Percentiles rank a stretch among this genome's conserved stretches.
Evolutionary conservation across 2,113 vertebrate genomes (phyloP).

Genomic region (Brachypteracias leptosomus): DNA sequence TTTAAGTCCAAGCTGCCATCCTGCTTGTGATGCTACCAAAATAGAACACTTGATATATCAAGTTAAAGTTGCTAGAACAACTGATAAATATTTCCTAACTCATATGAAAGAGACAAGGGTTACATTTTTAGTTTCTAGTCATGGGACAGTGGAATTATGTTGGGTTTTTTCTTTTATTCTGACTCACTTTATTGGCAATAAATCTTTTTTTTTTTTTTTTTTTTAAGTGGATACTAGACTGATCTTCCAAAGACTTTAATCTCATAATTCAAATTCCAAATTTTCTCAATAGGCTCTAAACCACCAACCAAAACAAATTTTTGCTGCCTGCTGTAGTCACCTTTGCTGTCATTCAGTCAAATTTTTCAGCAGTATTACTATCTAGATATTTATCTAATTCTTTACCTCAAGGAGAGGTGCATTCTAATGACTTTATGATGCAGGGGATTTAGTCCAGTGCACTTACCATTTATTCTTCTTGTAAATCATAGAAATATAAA

Average conservation of each 20-base stretch:
- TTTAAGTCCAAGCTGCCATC: neutral
- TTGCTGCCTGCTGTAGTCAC: neutral
- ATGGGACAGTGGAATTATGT: neutral
- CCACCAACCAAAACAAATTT: neutral
- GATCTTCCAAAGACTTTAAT: neutral
- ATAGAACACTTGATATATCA: neutral
- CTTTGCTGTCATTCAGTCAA: constrained; percentile 1
- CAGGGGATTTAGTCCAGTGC: neutral
- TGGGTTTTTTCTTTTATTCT: neutral
- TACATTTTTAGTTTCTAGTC: neutral
- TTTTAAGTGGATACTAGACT: neutral
- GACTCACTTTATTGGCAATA: neutral
- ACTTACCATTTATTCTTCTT: neutral
- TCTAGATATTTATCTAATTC: constrained; percentile 17
- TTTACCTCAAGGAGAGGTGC: neutral
- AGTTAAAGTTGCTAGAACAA: neutral
- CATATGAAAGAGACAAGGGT: neutral
- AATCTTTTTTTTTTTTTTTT: neutral
- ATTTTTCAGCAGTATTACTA: neutral
- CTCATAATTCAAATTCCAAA: neutral
- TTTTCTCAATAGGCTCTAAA: constrained; percentile 15
- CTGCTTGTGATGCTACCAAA: neutral
- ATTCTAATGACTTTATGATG: neutral
- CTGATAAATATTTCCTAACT: neutral
- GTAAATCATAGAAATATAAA: no score